Evolutionary conservation across 2,113 vertebrate genomes (phyloP).

Genomic region (Gallinago media): DNA sequence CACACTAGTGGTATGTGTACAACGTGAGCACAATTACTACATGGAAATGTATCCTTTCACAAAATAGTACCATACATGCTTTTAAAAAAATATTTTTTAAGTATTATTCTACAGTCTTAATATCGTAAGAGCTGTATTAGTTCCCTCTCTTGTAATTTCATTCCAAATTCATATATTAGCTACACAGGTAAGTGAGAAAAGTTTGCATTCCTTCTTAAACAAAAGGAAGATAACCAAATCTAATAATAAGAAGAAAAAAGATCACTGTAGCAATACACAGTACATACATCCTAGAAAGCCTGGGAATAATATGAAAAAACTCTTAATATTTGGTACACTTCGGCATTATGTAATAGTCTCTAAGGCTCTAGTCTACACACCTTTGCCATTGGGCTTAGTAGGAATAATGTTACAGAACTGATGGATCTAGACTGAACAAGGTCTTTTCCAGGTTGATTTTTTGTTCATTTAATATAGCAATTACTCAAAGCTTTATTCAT

Average conservation of each 20-base stretch:
- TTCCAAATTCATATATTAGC: neutral
- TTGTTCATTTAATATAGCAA: neutral
- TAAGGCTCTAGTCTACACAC: neutral
- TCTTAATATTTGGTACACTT: neutral
- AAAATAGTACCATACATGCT: rapidly evolving
- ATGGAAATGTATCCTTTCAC: neutral
- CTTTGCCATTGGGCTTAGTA: neutral
- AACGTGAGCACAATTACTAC: neutral
- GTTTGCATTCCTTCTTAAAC: neutral
- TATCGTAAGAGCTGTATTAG: neutral
- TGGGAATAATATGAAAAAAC: neutral
- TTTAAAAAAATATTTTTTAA: neutral
- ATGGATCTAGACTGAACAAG: neutral
- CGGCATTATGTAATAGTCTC: neutral
- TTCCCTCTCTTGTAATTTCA: neutral
- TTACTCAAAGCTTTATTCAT: neutral
- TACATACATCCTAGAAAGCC: neutral
- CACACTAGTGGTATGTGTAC: neutral
- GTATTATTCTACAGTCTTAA: neutral
- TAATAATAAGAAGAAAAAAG: neutral
- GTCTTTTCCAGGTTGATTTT: neutral
- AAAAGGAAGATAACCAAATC: neutral
- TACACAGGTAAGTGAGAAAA: neutral
- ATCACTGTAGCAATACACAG: neutral
- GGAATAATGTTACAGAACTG: neutral